Percentiles rank a stretch among this genome's conserved stretches.
phyloP scores from a whole-genome alignment of 2,888 invertebrate species.

The Balanococcus diminutus region DNA sequence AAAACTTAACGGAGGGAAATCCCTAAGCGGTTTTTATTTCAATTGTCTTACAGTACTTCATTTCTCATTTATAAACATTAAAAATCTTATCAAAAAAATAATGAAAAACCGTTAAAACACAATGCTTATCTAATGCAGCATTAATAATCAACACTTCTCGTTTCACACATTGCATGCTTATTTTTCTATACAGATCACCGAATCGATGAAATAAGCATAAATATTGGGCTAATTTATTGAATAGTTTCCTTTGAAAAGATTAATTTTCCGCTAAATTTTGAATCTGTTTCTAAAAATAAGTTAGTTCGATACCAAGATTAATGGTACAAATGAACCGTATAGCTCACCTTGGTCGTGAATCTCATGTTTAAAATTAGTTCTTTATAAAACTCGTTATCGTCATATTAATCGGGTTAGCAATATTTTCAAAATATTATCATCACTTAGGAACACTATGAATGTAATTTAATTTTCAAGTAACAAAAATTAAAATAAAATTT shows the following conservation, averaged over 20 bases:
- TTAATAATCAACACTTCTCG: background rate
- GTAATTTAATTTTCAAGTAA: background rate
- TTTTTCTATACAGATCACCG: background rate
- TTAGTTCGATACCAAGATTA: background rate
- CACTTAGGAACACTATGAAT: background rate
- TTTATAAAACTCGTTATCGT: background rate
- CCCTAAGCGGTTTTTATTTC: background rate
- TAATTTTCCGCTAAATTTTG: background rate
- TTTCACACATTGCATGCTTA: background rate
- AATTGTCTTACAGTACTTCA: background rate
- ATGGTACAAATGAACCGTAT: conserved; percentile 18
- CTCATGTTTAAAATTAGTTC: conserved; percentile 45
- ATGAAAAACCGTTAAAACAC: conserved; percentile 38
- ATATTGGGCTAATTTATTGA: background rate
- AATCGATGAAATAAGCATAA: background rate
- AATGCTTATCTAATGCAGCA: background rate
- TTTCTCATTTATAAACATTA: background rate
- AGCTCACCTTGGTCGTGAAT: conserved; percentile 53
- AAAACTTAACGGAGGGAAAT: background rate
- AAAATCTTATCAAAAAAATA: background rate
- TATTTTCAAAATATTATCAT: background rate
- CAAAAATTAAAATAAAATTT: conserved; percentile 11
- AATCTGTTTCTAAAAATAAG: conserved; percentile 33
- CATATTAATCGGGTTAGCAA: background rate
- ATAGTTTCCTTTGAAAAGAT: background rate